These are phyloP conservation scores for Eutrigla gurnardus DNA, from an alignment of 2,797 vertebrate species.

Conservation along the genomic window DNA sequence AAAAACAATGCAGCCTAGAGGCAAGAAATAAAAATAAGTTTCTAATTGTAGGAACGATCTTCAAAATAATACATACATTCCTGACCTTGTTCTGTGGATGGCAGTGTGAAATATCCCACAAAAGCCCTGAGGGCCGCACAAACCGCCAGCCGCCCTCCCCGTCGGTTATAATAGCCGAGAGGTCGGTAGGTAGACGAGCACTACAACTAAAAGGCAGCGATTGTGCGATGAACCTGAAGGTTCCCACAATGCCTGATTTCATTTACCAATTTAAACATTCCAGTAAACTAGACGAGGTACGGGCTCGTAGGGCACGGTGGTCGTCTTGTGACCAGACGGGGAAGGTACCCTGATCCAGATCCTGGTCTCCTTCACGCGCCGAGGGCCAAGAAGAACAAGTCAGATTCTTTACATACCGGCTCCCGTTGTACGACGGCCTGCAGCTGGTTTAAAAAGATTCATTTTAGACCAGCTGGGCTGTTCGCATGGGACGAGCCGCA, in stretches of 20 bases:
- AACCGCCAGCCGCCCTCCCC: slow-evolving; percentile 17
- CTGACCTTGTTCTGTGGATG: not conserved
- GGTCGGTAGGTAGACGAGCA: slow-evolving; percentile 37
- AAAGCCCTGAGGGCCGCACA: slow-evolving; percentile 12
- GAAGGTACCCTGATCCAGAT: not conserved
- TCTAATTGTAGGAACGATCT: not conserved
- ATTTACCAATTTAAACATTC: slow-evolving; percentile 2
- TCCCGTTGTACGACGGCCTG: no score
- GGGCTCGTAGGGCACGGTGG: not conserved
- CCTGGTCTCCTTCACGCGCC: no score
- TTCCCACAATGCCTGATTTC: not conserved
- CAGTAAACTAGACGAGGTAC: no score
- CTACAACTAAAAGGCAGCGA: not conserved
- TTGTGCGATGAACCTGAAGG: slow-evolving; percentile 26
- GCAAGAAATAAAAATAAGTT: not conserved
- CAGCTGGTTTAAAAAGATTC: no score
- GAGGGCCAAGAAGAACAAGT: no score
- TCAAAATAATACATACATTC: not conserved
- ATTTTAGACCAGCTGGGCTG: no score
- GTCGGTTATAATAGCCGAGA: slow-evolving; percentile 32
- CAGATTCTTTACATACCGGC: no score
- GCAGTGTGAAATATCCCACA: slow-evolving; percentile 20
- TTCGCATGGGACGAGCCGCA: no score
- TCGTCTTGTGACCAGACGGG: slow-evolving; percentile 31
- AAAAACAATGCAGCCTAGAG: not conserved